Evolutionary conservation across 2,888 invertebrate species (phyloP), one percentile per base, ranked within the genome.

Genomic region (Athetis lepigone): DNA sequence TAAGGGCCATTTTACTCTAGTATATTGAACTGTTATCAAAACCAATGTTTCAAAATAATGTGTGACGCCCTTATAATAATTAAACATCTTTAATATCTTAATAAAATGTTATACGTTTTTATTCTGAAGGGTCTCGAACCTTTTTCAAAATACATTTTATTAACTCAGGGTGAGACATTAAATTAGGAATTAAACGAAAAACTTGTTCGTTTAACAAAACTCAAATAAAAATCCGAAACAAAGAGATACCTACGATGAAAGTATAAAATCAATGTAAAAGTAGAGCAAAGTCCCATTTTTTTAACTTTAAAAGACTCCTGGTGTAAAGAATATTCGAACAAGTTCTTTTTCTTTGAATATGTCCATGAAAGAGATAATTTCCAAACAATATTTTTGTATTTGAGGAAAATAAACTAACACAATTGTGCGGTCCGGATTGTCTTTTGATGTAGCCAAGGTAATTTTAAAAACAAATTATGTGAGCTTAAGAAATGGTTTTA

Each of bases 261-360:
- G 70, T 58, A 68, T 52, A 76, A 74, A 78, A 79, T 76, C 79
- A 76, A 78, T 79, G 60, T 36, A 45, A 74, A 73, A 70, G 71
- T 75, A 16, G 66, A 73, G 65, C 40, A 58, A 61, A 58, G 70
- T 70, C 45, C 57, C 57, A 43, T 68, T 78, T 70, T 74, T 60
- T 65, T 55, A 78, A 78, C 74, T 70, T 78, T 45, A 43, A 77
- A 62, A 73, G 43, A 64, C 50, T 58, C 47, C 63, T 29, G 58
- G 59, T 33, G 56, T 62, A 71, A 70, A 72, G 54, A 55, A 67
- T 68, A 68, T 67, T 75, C 45, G 45, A 49, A 54, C 59, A 58
- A 70, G 64, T 65, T 58, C 58, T 68, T 75, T 68, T 77, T 68
- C 68, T 62, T 63, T 49, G 18, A 19, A 62, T 70, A 51, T 59